These are phyloP conservation scores for Enteromius unitaeniatus DNA, from an alignment of 2,797 vertebrate species.

Conservation along the genomic window DNA sequence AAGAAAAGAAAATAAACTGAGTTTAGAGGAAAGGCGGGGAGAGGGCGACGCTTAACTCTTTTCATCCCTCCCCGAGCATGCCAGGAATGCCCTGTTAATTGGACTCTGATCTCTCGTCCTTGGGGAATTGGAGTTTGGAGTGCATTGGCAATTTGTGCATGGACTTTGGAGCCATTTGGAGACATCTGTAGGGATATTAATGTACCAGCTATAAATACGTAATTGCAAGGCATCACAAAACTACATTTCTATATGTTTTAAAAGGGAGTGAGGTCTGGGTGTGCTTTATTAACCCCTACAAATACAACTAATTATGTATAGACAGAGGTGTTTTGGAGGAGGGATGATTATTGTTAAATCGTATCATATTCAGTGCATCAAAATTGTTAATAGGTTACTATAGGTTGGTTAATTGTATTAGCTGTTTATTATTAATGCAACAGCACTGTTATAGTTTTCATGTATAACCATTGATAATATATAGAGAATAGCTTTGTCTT, in stretches of 20 bases:
- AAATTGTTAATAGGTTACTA: background rate
- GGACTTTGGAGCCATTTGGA: conserved; percentile 20
- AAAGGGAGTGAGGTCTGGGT: background rate
- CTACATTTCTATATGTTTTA: background rate
- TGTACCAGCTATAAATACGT: background rate
- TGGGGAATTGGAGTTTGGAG: conserved; percentile 47
- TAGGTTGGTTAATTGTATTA: background rate
- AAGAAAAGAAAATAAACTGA: conserved; percentile 65
- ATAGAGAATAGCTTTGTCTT: background rate
- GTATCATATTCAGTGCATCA: background rate
- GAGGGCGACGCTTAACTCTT: conserved; percentile 56
- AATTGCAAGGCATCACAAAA: conserved; percentile 15
- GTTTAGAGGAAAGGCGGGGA: conserved; percentile 55
- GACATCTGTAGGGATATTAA: conserved; percentile 24
- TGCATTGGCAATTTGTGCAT: background rate
- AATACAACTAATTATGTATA: background rate
- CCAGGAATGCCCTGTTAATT: conserved; percentile 75
- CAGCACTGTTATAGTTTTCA: background rate
- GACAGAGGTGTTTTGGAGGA: background rate
- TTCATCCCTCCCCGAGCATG: conserved; percentile 68
- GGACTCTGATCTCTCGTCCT: conserved; percentile 68
- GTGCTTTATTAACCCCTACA: background rate
- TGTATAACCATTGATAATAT: background rate
- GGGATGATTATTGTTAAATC: background rate
- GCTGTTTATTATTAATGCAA: background rate